These are phyloP conservation scores for Plebejus argus DNA, from an alignment of 2,888 invertebrate genomes.

Conservation along the genomic window DNA sequence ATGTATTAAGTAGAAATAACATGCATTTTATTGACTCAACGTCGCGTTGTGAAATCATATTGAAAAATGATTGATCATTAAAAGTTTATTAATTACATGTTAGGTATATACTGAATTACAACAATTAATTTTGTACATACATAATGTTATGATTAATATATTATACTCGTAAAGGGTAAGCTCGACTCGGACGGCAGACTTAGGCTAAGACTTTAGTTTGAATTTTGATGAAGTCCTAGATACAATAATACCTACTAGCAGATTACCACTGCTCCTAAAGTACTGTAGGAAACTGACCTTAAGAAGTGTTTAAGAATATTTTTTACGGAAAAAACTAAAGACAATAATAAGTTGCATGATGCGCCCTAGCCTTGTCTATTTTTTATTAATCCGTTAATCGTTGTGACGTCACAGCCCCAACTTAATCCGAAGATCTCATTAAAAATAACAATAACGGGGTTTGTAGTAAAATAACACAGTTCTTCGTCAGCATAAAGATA, in stretches of 20 bases:
- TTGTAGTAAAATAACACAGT: neutral
- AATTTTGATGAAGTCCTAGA: too few species aligned
- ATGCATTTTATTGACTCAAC: slow-evolving; percentile 3
- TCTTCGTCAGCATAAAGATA: neutral
- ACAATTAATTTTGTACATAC: neutral
- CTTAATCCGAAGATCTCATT: slow-evolving; percentile 6
- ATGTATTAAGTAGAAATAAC: neutral
- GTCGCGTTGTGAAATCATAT: neutral
- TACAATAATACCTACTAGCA: neutral
- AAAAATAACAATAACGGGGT: neutral
- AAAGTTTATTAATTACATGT: neutral
- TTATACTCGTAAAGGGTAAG: too few species aligned
- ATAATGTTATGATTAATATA: neutral
- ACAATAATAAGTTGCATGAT: neutral
- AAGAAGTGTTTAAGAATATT: neutral
- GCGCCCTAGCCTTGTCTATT: neutral
- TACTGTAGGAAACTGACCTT: neutral
- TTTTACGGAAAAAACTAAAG: neutral
- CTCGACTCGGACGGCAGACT: too few species aligned
- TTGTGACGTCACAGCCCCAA: neutral
- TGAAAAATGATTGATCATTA: neutral
- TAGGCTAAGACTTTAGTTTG: too few species aligned
- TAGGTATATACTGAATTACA: neutral
- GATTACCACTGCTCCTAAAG: neutral
- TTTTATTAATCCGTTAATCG: slow-evolving; percentile 21